Base-by-base conservation (phyloP, 2,797 vertebrate species). In the Fringilla coelebs region DNA sequence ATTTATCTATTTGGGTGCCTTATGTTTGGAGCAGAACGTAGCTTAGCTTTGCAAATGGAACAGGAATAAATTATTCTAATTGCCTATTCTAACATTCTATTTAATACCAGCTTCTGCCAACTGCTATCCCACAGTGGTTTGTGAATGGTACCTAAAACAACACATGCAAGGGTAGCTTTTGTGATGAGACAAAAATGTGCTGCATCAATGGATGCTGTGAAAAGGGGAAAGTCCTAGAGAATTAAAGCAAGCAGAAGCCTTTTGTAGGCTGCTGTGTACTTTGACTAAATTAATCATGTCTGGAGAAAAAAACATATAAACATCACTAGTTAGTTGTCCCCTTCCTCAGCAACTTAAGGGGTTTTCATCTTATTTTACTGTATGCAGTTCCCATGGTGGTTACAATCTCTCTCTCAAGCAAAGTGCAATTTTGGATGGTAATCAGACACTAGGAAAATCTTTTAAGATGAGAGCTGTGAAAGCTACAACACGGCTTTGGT, bases 61-160 rank as follows among this genome's bases (percentile, higher is more conserved):
- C 58, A 13, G n/a, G 46, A 94, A 92, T 92, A 77, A 94, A 89
- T 89, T 72, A 77, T 88, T 96, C 49, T 83, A 91, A 90, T 72
- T 96, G 32, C 71, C 61, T 29, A 34, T 92, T 79, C n/a, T n/a
- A n/a, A n/a, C n/a, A n/a, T n/a, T n/a, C 61, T 29, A 34, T 92
- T 79, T 71, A 89, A 76, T 94, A 76, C 60, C 61, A 65, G 14
- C 43, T 78, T 93, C 90, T 88, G 31, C 38, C 76, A 83, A 8
- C 77, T 51, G 78, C 74, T 74, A 68, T 26, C 26, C 34, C 34
- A 9, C 49, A 32, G 41, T 25, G 17, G 31, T 45, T 85, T 9
- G 5, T 65, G 72, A 73, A 52, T 61, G 22, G 48, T 66, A 63
- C 52, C 63, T 91, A 48, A 83, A 92, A 31, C 3, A 10, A 22